These are phyloP conservation scores for Chelonus insularis DNA, from an alignment of 1,140 invertebrate genomes.

Conservation along the genomic window DNA sequence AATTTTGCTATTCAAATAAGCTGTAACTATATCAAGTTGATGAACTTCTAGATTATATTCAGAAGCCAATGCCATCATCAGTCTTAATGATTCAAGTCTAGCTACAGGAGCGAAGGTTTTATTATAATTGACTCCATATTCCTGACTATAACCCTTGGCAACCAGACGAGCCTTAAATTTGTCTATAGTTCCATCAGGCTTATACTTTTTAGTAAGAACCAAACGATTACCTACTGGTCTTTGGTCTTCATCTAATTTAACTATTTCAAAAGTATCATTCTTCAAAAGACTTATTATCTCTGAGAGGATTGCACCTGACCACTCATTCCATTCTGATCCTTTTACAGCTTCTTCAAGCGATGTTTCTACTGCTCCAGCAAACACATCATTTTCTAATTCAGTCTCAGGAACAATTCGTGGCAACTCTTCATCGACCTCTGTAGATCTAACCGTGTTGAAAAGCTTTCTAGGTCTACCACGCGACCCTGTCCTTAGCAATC, in stretches of 20 bases:
- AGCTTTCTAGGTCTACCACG: too few relatives aligned
- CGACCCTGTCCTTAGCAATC: too few relatives aligned
- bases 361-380: not conserved
- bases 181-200: constrained; percentile 21
- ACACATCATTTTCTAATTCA: not conserved
- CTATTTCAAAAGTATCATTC: constrained; percentile 35
- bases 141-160: constrained; percentile 28
- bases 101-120: constrained; percentile 35
- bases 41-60: constrained; percentile 23
- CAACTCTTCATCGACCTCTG: not conserved
- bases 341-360: not conserved
- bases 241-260: constrained; percentile 26
- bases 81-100: constrained; percentile 29
- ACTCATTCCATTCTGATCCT: constrained; percentile 10
- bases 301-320: constrained; percentile 16
- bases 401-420: too few relatives aligned
- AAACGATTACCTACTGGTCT: constrained; percentile 29
- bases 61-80: constrained; percentile 31
- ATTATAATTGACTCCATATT: constrained; percentile 29
- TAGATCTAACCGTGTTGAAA: not conserved
- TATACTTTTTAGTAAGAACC: constrained; percentile 30
- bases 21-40: constrained; percentile 32
- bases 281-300: constrained; percentile 22
- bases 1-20: constrained; percentile 28
- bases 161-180: constrained; percentile 35